Conservation (phyloP, 1,140 invertebrate species). For the Drosophila pruinosa region DNA sequence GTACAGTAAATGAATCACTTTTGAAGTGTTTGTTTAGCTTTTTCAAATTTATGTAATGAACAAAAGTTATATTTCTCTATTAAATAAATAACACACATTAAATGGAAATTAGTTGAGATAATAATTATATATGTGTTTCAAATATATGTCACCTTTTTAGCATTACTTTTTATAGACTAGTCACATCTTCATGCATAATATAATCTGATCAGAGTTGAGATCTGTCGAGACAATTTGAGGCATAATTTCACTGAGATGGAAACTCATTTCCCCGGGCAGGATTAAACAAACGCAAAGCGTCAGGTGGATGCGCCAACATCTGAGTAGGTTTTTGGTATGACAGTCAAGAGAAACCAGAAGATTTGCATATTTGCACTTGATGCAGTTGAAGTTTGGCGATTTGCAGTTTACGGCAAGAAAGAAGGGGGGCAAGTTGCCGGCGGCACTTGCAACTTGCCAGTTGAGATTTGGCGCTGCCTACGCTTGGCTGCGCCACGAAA, state of each 20-base stretch:
- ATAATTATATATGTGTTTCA: no score
- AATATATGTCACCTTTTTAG: no score
- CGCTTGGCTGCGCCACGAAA: constrained; percentile 46
- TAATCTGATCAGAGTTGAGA: background rate
- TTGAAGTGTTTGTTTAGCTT: background rate
- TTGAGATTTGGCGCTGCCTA: constrained; percentile 59
- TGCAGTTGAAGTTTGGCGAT: constrained; percentile 57
- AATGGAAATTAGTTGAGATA: no score
- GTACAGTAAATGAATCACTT: background rate
- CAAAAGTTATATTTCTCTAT: no score
- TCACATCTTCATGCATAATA: background rate
- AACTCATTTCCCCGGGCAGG: background rate
- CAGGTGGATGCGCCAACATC: background rate
- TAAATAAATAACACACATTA: no score
- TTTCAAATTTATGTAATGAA: no score
- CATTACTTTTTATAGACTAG: no score
- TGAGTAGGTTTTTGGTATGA: background rate
- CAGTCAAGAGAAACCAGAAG: constrained; percentile 11
- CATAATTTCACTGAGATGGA: background rate
- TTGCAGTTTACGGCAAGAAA: constrained; percentile 20
- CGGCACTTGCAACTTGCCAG: constrained; percentile 46
- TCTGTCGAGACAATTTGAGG: background rate
- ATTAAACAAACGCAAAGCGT: background rate
- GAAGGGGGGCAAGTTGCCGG: constrained; percentile 19
- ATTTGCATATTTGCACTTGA: constrained; percentile 81